Conservation (phyloP, 2,888 invertebrate species). For the Macrosiphum euphorbiae region DNA sequence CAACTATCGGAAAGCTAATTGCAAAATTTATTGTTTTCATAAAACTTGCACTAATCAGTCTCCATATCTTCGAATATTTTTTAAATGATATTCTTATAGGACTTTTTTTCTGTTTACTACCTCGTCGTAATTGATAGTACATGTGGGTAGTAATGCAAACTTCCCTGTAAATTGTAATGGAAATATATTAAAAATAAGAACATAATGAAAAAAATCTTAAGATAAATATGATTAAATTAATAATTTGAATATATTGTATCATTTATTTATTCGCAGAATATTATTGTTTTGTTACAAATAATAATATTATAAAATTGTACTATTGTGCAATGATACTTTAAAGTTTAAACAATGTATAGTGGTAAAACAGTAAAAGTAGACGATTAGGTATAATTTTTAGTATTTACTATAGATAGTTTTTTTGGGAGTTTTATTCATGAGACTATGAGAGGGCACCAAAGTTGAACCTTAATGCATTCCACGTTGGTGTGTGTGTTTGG, state of each 20-base stretch:
- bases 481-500: not conserved
- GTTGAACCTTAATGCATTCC: not conserved
- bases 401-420: not conserved
- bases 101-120: slow-evolving; percentile 29
- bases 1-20: slow-evolving; percentile 70
- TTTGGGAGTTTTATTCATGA: not conserved
- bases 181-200: not conserved
- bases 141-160: slow-evolving; percentile 23
- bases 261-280: not conserved
- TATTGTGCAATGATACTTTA: not conserved
- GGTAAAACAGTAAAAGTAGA: not conserved
- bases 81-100: slow-evolving; percentile 69
- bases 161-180: not conserved
- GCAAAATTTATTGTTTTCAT: slow-evolving; percentile 70
- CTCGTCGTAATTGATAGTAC: slow-evolving; percentile 58
- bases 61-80: slow-evolving; percentile 70
- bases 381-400: not conserved
- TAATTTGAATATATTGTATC: not conserved
- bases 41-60: slow-evolving; percentile 69
- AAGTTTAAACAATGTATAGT: not conserved
- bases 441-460: not conserved
- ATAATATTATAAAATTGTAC: not conserved
- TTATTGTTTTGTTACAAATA: not conserved
- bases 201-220: not conserved
- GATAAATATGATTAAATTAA: not conserved